Percentiles rank a stretch among this genome's conserved stretches.
phyloP scores from a whole-genome alignment of 2,113 vertebrate species.

The Larimichthys polyactis region DNA sequence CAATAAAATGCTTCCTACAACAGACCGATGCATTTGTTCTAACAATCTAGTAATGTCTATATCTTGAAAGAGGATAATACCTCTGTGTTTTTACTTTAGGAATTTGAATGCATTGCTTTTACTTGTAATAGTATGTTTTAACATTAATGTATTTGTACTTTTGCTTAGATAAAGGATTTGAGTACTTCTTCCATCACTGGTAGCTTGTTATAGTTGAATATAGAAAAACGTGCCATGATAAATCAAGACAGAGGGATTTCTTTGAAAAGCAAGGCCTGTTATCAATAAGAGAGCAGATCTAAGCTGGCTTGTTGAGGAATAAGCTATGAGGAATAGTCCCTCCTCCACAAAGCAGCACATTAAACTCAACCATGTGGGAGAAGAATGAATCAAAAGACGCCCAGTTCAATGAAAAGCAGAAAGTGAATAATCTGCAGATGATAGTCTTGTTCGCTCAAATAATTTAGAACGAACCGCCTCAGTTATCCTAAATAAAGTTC shows the following conservation, averaged over 20 bases:
- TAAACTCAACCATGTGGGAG: slow-evolving; percentile 51
- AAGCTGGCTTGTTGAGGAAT: slow-evolving; percentile 23
- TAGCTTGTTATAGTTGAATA: slow-evolving; percentile 4
- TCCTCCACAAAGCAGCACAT: slow-evolving; percentile 49
- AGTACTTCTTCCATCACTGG: background rate
- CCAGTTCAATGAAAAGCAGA: slow-evolving; percentile 18
- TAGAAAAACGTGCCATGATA: background rate
- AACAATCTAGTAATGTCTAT: background rate
- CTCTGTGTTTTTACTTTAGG: background rate
- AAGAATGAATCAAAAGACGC: slow-evolving; percentile 59
- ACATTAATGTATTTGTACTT: background rate
- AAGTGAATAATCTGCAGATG: slow-evolving; percentile 53
- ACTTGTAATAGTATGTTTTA: background rate
- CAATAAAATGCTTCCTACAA: background rate
- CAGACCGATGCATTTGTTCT: background rate
- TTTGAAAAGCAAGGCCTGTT: slow-evolving; percentile 12
- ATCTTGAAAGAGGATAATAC: background rate
- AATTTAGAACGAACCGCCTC: slow-evolving; percentile 15
- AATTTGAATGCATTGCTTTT: background rate
- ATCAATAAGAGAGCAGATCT: slow-evolving; percentile 15
- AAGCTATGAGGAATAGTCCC: slow-evolving; percentile 38
- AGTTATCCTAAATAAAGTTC: slow-evolving; percentile 53
- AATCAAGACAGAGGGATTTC: background rate
- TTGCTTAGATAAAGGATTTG: background rate
- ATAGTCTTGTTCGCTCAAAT: slow-evolving; percentile 38